Percentiles rank a stretch among this genome's conserved stretches.
phyloP scores from a whole-genome alignment of 2,113 vertebrate genomes.

The Oophaga pumilio region DNA sequence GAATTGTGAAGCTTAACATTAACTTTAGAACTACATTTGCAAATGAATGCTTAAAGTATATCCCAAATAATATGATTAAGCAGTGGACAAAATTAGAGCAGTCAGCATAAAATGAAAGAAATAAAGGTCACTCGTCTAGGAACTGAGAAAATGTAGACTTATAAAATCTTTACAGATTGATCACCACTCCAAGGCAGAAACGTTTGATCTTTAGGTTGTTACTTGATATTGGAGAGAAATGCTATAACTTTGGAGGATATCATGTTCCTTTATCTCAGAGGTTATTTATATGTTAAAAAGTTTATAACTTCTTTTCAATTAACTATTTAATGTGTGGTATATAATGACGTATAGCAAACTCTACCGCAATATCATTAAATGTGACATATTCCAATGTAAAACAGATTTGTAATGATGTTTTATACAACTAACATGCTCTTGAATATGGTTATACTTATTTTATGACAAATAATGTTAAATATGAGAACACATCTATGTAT shows the following conservation, averaged over 20 bases:
- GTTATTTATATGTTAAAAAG: background rate
- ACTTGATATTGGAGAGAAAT: conserved; percentile 4
- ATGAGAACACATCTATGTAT: background rate
- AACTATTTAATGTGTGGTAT: background rate
- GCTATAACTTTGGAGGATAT: background rate
- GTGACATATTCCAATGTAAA: background rate
- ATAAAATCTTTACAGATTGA: conserved; percentile 54
- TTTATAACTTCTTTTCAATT: background rate
- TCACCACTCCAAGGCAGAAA: conserved; percentile 5
- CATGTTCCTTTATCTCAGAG: background rate
- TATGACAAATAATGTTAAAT: background rate
- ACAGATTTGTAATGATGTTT: background rate
- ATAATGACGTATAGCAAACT: background rate
- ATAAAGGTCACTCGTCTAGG: conserved; percentile 37
- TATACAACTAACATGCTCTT: background rate
- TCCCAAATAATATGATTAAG: conserved; percentile 44
- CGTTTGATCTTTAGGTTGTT: conserved; percentile 2
- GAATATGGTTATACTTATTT: background rate
- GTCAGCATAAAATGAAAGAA: conserved; percentile 44
- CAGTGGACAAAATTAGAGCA: conserved; percentile 39
- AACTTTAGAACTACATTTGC: conserved; percentile 35
- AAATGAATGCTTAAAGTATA: conserved; percentile 34
- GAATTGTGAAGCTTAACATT: conserved; percentile 47
- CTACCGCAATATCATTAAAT: background rate
- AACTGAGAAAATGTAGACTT: conserved; percentile 40